Evolutionary conservation across 2,797 vertebrate genomes (phyloP).

Genomic region (Megalops cyprinoides): DNA sequence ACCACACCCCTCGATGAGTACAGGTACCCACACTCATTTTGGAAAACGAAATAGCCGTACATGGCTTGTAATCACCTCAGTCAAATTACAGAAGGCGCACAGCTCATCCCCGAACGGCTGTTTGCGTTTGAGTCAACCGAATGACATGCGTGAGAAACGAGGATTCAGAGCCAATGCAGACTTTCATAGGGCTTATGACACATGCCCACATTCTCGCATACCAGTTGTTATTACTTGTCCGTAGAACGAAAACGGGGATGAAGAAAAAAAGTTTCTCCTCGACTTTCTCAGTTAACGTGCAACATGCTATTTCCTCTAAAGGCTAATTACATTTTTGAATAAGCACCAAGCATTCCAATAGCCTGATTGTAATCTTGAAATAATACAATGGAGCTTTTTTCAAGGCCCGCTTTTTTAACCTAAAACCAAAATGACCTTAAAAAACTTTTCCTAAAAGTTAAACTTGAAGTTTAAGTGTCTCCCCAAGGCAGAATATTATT

Average conservation of each 20-base stretch:
- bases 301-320: conserved; percentile 49
- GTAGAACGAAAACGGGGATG: not conserved
- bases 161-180: conserved; percentile 9
- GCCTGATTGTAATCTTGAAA: conserved; percentile 50
- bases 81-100: conserved; percentile 17
- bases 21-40: not conserved
- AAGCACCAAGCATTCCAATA: conserved; percentile 57
- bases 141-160: not conserved
- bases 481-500: conserved; percentile 27
- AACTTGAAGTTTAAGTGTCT: conserved; percentile 26
- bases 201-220: conserved; percentile 9
- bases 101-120: not conserved
- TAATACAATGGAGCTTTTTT: conserved; percentile 49
- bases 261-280: not conserved
- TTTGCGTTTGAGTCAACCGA: not conserved
- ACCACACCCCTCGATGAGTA: not conserved
- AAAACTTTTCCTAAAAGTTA: conserved; percentile 42
- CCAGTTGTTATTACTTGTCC: not conserved
- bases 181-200: not conserved
- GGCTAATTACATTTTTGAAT: conserved; percentile 55
- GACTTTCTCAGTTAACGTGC: conserved; percentile 30
- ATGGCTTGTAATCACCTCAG: not conserved
- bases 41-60: not conserved
- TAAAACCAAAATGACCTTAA: conserved; percentile 41
- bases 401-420: conserved; percentile 6